These are phyloP conservation scores for Antechinus stuartii DNA, from an alignment of 2,113 vertebrate species.

Conservation along the genomic window DNA sequence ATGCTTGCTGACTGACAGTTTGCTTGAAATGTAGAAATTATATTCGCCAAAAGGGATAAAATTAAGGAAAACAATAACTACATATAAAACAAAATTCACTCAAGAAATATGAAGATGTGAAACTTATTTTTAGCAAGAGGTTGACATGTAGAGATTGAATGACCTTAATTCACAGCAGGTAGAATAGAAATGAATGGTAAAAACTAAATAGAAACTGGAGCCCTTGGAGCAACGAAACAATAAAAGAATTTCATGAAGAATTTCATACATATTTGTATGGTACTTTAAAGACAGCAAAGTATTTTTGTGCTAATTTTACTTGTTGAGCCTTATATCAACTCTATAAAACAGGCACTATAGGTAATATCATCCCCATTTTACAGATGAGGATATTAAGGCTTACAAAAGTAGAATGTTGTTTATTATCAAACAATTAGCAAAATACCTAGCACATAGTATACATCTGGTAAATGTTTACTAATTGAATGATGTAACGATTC, in stretches of 20 bases:
- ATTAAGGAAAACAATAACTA: constrained; percentile 29
- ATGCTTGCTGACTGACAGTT: not conserved
- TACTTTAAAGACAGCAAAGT: not conserved
- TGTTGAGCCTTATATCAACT: not conserved
- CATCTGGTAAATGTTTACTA: not conserved
- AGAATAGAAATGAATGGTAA: constrained; percentile 45
- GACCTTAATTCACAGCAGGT: not conserved
- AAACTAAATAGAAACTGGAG: constrained; percentile 15
- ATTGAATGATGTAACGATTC: not conserved
- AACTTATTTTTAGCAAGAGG: constrained; percentile 1
- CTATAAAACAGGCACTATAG: not conserved
- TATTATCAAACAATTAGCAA: not conserved
- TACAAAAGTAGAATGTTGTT: not conserved
- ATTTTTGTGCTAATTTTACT: not conserved
- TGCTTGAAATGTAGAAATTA: not conserved
- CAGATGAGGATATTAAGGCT: not conserved
- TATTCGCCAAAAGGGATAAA: constrained; percentile 13
- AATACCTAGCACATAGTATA: not conserved
- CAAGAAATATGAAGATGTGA: constrained; percentile 33
- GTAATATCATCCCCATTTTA: not conserved
- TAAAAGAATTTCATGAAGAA: not conserved
- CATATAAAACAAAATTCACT: not conserved
- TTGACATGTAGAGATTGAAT: not conserved
- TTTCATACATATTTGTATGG: not conserved
- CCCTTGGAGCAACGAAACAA: not conserved